phyloP scores from a whole-genome alignment of 2,113 vertebrate genomes.

The Sardina pilchardus region DNA sequence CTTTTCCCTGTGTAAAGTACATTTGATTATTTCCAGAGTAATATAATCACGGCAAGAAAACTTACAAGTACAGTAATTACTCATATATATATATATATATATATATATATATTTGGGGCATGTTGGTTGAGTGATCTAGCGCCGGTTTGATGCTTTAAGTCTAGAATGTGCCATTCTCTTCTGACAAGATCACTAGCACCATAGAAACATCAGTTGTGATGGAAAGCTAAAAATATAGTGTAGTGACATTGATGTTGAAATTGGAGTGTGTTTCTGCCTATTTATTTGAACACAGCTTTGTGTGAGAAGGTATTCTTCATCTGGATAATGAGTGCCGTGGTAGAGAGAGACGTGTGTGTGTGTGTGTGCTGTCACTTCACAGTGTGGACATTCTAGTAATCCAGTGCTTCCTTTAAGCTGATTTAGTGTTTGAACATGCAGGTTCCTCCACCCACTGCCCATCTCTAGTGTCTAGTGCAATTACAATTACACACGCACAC shows the following conservation, averaged over 20 bases:
- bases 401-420: neutral
- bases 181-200: neutral
- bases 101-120: neutral
- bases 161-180: neutral
- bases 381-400: neutral
- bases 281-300: neutral
- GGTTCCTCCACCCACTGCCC: neutral
- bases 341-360: neutral
- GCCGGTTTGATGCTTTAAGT: neutral
- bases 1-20: no score
- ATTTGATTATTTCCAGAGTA: neutral
- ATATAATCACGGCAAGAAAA: neutral
- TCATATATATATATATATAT: neutral
- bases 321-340: neutral
- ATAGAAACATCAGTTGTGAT: neutral
- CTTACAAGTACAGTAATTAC: neutral
- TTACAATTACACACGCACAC: constrained; percentile 18
- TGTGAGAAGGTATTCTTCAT: neutral
- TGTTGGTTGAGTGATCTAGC: neutral
- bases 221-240: neutral
- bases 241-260: neutral
- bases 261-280: neutral
- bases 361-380: neutral
- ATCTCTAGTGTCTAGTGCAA: neutral
- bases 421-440: constrained; percentile 1